phyloP scores from a whole-genome alignment of 2,113 vertebrate genomes.

The Zosterops pallidus region DNA sequence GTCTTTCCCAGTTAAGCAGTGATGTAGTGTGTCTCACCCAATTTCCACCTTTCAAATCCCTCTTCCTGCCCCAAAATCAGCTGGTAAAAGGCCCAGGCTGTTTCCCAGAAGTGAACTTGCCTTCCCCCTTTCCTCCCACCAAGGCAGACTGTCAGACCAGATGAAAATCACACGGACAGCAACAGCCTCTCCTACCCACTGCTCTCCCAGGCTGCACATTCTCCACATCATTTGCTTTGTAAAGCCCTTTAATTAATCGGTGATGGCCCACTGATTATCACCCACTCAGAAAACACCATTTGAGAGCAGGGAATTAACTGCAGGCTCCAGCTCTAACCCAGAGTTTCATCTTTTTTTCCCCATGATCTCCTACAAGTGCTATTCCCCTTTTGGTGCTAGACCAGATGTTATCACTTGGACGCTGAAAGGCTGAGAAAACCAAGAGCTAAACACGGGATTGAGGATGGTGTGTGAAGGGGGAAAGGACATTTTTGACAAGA shows the following conservation, averaged over 20 bases:
- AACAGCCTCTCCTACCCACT: neutral
- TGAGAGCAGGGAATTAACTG: neutral
- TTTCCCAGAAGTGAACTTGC: neutral
- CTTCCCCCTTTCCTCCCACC: neutral
- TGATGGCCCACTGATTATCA: slow-evolving; percentile 11
- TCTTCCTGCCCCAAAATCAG: neutral
- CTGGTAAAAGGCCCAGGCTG: neutral
- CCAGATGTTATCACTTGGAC: neutral
- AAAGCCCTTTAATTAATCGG: slow-evolving; percentile 17
- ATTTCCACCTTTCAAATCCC: neutral
- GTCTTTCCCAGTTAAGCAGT: neutral
- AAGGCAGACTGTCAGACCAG: neutral
- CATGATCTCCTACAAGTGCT: neutral
- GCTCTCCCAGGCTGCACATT: neutral
- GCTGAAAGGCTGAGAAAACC: neutral
- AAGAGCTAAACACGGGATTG: neutral
- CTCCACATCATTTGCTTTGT: slow-evolving; percentile 22
- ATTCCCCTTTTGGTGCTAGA: neutral
- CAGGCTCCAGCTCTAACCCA: neutral
- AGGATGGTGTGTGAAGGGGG: neutral
- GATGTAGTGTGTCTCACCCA: neutral
- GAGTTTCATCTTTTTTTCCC: neutral
- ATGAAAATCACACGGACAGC: slow-evolving; percentile 5
- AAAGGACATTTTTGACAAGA: neutral
- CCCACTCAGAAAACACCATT: neutral